A percentile compares a stretch with the other conserved stretches of the same genome.
phyloP scores from a whole-genome alignment of 92 coral and sea anemone genomes.

The Heliopora coerulea region DNA sequence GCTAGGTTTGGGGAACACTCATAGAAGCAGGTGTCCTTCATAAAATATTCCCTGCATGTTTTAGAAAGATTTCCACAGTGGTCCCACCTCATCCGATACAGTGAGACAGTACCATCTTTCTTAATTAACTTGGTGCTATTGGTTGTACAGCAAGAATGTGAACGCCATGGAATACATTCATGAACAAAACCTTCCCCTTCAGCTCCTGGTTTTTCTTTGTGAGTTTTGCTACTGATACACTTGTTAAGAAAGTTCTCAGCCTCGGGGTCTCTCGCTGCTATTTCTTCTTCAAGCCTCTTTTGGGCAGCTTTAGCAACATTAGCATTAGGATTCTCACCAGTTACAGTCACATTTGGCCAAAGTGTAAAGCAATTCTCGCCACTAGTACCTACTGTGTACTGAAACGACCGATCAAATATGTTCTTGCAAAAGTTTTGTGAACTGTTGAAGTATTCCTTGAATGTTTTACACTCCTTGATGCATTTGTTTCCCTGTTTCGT shows the following conservation, averaged over 20 bases:
- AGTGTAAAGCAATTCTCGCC: constrained; percentile 83
- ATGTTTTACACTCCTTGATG: constrained; percentile 85
- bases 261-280: constrained; percentile 39
- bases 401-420: constrained; percentile 82
- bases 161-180: constrained; percentile 80
- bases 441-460: constrained; percentile 68
- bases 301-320: constrained; percentile 21
- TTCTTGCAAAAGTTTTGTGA: constrained; percentile 77
- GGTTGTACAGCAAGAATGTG: constrained; percentile 80
- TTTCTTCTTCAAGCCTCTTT: constrained; percentile 40
- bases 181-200: constrained; percentile 58
- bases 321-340: constrained; percentile 50
- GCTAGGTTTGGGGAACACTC: constrained; percentile 92
- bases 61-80: constrained; percentile 75
- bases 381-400: constrained; percentile 63
- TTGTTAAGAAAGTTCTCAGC: constrained; percentile 51
- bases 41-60: constrained; percentile 73
- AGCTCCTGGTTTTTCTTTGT: constrained; percentile 79
- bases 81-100: constrained; percentile 81
- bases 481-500: constrained; percentile 76
- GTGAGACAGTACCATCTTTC: constrained; percentile 67
- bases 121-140: constrained; percentile 72
- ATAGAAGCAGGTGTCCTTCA: constrained; percentile 84
- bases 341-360: constrained; percentile 77
- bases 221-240: constrained; percentile 74